Conservation (phyloP, 2,113 vertebrate species). For the Xiphophorus hellerii region DNA sequence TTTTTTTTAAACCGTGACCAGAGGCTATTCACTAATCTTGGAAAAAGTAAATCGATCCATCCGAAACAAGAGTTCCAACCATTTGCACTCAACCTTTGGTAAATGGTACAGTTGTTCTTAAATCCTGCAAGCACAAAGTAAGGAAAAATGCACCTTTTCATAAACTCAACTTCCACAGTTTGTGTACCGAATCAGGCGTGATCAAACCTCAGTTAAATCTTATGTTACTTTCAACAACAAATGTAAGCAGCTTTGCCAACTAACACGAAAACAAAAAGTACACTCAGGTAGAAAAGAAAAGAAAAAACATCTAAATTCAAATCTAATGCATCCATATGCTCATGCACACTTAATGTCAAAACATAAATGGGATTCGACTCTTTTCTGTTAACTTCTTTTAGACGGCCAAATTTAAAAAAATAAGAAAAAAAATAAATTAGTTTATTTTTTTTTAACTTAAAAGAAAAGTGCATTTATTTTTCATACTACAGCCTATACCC, state of each 20-base stretch:
- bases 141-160: constrained; percentile 72
- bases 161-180: constrained; percentile 69
- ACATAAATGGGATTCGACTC: constrained; percentile 80
- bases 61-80: constrained; percentile 68
- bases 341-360: constrained; percentile 82
- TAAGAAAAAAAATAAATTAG: constrained; percentile 79
- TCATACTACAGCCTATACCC: constrained; percentile 79
- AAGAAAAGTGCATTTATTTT: constrained; percentile 98
- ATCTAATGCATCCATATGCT: constrained; percentile 83
- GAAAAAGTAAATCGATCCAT: constrained; percentile 81
- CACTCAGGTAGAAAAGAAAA: constrained; percentile 65
- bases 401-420: constrained; percentile 77
- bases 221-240: constrained; percentile 77
- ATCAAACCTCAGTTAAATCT: constrained; percentile 73
- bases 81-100: constrained; percentile 91
- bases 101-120: constrained; percentile 86
- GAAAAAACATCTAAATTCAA: constrained; percentile 74
- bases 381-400: constrained; percentile 76
- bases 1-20: constrained; percentile 43
- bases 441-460: constrained; percentile 79
- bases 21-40: constrained; percentile 65
- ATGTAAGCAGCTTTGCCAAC: constrained; percentile 79
- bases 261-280: constrained; percentile 63
- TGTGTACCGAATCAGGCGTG: constrained; percentile 74
- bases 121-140: constrained; percentile 74